Percentiles rank a stretch among this genome's conserved stretches.
phyloP scores from a whole-genome alignment of 2,113 vertebrate genomes.

The Leucoraja erinaceus region DNA sequence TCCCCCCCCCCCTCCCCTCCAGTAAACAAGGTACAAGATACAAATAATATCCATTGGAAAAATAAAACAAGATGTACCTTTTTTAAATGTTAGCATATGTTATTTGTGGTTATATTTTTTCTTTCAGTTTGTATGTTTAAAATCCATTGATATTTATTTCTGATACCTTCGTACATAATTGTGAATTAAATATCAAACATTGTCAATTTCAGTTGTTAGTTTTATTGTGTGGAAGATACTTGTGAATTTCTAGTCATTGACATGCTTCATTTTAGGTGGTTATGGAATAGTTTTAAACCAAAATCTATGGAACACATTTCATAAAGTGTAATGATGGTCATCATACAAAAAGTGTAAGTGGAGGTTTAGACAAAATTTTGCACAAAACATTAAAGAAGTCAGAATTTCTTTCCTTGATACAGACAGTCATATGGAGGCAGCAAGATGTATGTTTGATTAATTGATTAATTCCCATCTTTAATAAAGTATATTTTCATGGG shows the following conservation, averaged over 20 bases:
- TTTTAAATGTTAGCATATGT: not conserved
- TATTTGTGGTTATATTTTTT: not conserved
- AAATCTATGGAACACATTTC: not conserved
- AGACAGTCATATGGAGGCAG: not conserved
- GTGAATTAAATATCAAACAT: not conserved
- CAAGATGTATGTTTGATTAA: not conserved
- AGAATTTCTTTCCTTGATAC: not conserved
- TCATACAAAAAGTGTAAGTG: not conserved
- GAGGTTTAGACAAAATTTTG: not conserved
- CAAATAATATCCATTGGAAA: not conserved
- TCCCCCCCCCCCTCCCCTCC: too few relatives aligned
- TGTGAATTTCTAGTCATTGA: not conserved
- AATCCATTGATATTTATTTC: not conserved
- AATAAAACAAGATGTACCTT: not conserved
- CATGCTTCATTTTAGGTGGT: not conserved
- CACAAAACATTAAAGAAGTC: not conserved
- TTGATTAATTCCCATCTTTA: not conserved
- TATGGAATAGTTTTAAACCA: not conserved
- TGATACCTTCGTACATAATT: not conserved
- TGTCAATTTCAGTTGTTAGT: not conserved
- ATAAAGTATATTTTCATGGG: not conserved
- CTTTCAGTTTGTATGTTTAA: not conserved
- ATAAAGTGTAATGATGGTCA: not conserved
- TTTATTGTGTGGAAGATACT: not conserved
- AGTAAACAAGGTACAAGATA: not conserved